Percentiles rank a stretch among this genome's conserved stretches.
Conservation (phyloP, 2,888 invertebrate species). For the Podotricha telesiphe region DNA sequence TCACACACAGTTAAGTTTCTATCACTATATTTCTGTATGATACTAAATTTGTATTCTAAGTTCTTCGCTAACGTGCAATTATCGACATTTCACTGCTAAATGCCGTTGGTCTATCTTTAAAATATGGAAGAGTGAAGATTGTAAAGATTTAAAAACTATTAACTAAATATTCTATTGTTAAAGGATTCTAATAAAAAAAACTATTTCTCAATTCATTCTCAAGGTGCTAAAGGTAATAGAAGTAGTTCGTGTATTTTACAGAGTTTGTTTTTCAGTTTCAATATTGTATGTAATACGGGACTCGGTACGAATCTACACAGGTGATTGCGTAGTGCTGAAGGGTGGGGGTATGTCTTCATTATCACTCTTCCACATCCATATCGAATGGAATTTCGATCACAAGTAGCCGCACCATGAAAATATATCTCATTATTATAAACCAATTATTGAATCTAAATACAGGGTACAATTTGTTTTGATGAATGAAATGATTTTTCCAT, state of each 20-base stretch:
- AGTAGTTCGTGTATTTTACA: constrained; percentile 45
- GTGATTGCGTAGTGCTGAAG: constrained; percentile 57
- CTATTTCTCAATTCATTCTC: constrained; percentile 47
- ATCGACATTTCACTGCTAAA: constrained; percentile 59
- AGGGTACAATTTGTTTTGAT: constrained; percentile 43
- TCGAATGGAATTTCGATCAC: constrained; percentile 69
- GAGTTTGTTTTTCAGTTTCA: constrained; percentile 33
- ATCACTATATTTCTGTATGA: constrained; percentile 65
- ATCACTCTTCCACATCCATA: constrained; percentile 83
- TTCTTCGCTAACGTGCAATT: constrained; percentile 72
- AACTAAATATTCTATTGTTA: constrained; percentile 45
- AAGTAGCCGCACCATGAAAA: constrained; percentile 71
- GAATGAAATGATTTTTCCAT: constrained; percentile 34
- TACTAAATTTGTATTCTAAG: constrained; percentile 61
- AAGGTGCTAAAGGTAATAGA: constrained; percentile 45
- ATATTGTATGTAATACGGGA: constrained; percentile 29
- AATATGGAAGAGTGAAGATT: constrained; percentile 83
- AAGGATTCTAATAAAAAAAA: constrained; percentile 53
- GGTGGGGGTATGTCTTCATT: constrained; percentile 47
- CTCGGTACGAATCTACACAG: constrained; percentile 41
- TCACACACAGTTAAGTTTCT: constrained; percentile 70
- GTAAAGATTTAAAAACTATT: constrained; percentile 61
- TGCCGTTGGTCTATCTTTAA: constrained; percentile 56
- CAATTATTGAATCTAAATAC: constrained; percentile 32
- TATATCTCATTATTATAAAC: constrained; percentile 41